phyloP scores from a whole-genome alignment of 2,113 vertebrate genomes.

The Fregetta grallaria region DNA sequence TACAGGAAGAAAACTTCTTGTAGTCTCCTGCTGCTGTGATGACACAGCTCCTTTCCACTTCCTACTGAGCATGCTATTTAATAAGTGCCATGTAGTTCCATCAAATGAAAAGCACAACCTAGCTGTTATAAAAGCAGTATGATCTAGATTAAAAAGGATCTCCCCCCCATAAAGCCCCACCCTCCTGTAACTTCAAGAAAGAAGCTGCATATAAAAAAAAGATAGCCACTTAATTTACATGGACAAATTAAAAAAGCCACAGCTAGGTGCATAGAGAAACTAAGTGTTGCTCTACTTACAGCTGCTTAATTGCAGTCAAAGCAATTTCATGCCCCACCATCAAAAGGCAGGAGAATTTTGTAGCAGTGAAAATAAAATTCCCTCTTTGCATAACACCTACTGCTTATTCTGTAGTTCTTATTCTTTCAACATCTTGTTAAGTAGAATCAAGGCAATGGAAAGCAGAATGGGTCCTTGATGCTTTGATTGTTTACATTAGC shows the following conservation, averaged over 20 bases:
- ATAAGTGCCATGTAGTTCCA: not conserved
- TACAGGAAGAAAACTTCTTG: not conserved
- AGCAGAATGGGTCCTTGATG: not conserved
- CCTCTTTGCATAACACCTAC: not conserved
- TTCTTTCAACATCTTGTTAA: not conserved
- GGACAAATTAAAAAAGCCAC: not conserved
- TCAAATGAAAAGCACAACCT: not conserved
- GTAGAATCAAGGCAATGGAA: not conserved
- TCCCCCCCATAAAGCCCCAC: not conserved
- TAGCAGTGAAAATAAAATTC: not conserved
- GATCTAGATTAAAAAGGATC: not conserved
- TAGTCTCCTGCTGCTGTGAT: not conserved
- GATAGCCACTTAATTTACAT: not conserved
- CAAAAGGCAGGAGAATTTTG: not conserved
- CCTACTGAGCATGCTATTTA: not conserved
- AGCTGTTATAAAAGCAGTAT: not conserved
- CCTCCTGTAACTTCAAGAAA: not conserved
- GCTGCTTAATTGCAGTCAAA: not conserved
- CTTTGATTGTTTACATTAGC: not conserved
- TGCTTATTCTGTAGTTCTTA: not conserved
- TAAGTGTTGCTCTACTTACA: not conserved
- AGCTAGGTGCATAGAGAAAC: not conserved
- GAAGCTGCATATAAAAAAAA: not conserved
- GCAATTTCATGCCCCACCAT: not conserved
- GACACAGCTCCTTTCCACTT: not conserved